Evolutionary conservation across 2,797 vertebrate species (phyloP).

Genomic region (Anguilla anguilla): DNA sequence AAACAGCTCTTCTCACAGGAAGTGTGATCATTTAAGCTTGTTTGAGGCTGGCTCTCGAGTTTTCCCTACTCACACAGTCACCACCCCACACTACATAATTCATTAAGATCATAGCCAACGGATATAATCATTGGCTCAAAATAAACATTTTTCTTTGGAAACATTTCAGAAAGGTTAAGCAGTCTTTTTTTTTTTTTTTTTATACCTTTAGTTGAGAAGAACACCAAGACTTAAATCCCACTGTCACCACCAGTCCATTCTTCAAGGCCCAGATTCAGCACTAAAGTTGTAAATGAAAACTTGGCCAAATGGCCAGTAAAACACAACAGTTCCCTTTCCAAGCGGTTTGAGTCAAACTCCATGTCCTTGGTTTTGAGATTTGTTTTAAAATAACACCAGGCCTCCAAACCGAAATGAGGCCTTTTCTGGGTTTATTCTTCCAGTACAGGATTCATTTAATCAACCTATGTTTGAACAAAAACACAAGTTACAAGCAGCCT

Average conservation of each 20-base stretch:
- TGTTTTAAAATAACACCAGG: neutral
- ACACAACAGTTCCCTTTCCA: conserved; percentile 29
- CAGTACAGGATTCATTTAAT: neutral
- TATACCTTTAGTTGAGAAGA: conserved; percentile 66
- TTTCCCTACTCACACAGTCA: neutral
- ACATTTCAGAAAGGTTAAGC: conserved; percentile 21
- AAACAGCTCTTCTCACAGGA: conserved; percentile 11
- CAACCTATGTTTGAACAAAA: neutral
- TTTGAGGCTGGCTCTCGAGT: conserved; percentile 20
- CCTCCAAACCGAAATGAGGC: neutral
- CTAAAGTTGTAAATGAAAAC: conserved; percentile 63
- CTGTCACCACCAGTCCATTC: conserved; percentile 66
- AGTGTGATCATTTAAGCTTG: neutral
- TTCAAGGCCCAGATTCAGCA: conserved; percentile 60
- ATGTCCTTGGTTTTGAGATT: neutral
- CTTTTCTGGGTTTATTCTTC: neutral
- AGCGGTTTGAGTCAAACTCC: neutral
- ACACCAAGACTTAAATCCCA: conserved; percentile 61
- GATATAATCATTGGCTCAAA: conserved; percentile 33
- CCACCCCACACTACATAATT: conserved; percentile 25
- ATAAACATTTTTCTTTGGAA: conserved; percentile 38
- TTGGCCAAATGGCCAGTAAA: conserved; percentile 64
- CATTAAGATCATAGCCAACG: conserved; percentile 35
- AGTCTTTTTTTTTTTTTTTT: conserved; percentile 22
- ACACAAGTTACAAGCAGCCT: neutral